A percentile compares a stretch with the other conserved stretches of the same genome.
Conservation (phyloP, 2,888 invertebrate genomes). For the Acanthopleura granulata region DNA sequence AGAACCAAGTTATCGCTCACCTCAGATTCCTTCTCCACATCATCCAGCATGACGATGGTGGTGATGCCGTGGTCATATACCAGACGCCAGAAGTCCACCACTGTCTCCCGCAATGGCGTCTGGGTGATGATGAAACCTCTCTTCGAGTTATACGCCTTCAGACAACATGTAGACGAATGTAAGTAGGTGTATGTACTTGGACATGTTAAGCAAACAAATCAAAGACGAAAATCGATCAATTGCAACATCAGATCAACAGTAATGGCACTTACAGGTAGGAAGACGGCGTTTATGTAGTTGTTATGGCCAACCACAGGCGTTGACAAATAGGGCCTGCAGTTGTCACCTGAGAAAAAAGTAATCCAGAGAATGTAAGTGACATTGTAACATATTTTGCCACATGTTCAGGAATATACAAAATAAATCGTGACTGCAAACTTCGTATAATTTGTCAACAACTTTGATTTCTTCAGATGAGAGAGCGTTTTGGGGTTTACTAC, state of each 20-base stretch:
- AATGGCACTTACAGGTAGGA: slow-evolving; percentile 43
- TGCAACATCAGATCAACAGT: no score
- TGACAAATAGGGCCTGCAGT: slow-evolving; percentile 32
- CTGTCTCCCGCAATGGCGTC: slow-evolving; percentile 58
- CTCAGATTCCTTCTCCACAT: slow-evolving; percentile 60
- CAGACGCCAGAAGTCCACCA: slow-evolving; percentile 63
- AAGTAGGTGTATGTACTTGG: no score
- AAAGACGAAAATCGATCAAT: no score
- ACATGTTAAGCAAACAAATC: no score
- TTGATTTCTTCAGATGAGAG: no score
- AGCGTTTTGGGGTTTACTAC: no score
- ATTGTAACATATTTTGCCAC: no score
- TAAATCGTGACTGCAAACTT: no score
- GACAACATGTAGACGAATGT: neutral
- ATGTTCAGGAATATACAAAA: no score
- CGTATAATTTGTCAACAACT: no score
- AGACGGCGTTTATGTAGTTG: slow-evolving; percentile 57
- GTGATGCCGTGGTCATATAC: slow-evolving; percentile 46
- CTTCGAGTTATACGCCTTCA: slow-evolving; percentile 61
- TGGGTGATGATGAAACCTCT: slow-evolving; percentile 63
- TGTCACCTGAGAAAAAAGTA: slow-evolving; percentile 24
- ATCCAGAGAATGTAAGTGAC: no score
- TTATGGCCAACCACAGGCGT: slow-evolving; percentile 37
- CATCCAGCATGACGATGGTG: slow-evolving; percentile 59
- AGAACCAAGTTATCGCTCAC: no score